These are phyloP conservation scores for Acrocephalus kingi DNA, from an alignment of 2,113 vertebrate species.

Conservation along the genomic window DNA sequence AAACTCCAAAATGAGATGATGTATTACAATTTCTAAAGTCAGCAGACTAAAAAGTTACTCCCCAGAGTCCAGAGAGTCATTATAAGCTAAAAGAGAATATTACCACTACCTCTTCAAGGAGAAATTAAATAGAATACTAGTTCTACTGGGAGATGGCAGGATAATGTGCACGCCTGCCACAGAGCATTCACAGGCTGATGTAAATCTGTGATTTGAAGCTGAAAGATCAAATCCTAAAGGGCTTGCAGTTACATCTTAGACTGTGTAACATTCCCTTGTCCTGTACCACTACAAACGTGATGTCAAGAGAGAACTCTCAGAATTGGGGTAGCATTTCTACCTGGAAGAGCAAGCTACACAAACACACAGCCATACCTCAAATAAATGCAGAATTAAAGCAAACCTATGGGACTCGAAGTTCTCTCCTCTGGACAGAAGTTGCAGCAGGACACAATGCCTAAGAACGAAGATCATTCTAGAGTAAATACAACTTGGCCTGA, in stretches of 20 bases:
- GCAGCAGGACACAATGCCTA: neutral
- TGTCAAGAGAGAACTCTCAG: neutral
- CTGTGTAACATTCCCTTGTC: neutral
- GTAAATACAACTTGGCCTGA: neutral
- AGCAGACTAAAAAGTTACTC: slow-evolving; percentile 24
- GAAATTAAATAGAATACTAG: slow-evolving; percentile 38
- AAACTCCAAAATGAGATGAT: neutral
- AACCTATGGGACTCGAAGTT: neutral
- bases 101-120: slow-evolving; percentile 32
- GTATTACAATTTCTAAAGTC: neutral
- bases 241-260: neutral
- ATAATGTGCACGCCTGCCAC: neutral
- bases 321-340: neutral
- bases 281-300: neutral
- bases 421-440: neutral
- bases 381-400: neutral
- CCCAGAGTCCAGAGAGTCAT: slow-evolving; percentile 26
- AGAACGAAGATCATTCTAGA: neutral
- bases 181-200: neutral
- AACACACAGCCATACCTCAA: fast-evolving
- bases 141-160: neutral
- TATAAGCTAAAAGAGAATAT: neutral
- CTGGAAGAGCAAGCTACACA: neutral
- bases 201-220: neutral
- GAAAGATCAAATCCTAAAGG: neutral